Conservation (phyloP, 1,140 invertebrate genomes). For the Centruroides vittatus region DNA sequence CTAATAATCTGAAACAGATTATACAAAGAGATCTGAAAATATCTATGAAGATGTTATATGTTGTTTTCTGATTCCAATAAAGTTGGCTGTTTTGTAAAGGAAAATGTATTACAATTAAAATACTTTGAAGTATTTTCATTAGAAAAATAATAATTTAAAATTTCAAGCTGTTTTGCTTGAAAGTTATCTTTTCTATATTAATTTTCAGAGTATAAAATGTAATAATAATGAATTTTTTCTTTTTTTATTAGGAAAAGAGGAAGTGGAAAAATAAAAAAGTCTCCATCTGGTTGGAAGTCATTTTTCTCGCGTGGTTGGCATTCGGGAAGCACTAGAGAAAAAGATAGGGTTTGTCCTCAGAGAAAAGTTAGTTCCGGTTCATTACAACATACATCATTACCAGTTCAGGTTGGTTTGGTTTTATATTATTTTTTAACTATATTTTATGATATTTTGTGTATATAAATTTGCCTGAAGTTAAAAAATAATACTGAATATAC, state of each 20-base stretch:
- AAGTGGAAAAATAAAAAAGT: constrained; percentile 12
- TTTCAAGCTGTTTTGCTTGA: too few species aligned
- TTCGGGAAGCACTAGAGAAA: constrained; percentile 29
- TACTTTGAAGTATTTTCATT: too few species aligned
- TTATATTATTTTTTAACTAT: background rate
- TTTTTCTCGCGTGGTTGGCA: constrained; percentile 36
- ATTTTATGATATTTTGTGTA: background rate
- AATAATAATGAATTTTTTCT: background rate
- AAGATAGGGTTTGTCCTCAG: constrained; percentile 1
- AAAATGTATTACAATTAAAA: too few species aligned
- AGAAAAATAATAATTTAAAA: too few species aligned
- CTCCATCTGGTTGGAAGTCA: constrained; percentile 27
- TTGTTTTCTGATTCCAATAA: too few species aligned
- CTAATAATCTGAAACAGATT: too few species aligned
- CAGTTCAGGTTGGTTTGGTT: constrained; percentile 1
- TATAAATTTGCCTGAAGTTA: too few species aligned
- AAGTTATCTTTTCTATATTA: background rate
- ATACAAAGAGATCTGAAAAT: too few species aligned
- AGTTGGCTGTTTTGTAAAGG: too few species aligned
- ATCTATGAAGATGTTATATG: too few species aligned
- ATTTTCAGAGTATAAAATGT: too few species aligned
- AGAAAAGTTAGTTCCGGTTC: constrained; percentile 13
- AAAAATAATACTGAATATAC: too few species aligned
- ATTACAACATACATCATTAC: constrained; percentile 9
- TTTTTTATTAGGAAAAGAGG: constrained; percentile 4